A percentile compares a stretch with the other conserved stretches of the same genome.
phyloP scores from a whole-genome alignment of 2,888 invertebrate genomes.

The Xestobium rufovillosum region DNA sequence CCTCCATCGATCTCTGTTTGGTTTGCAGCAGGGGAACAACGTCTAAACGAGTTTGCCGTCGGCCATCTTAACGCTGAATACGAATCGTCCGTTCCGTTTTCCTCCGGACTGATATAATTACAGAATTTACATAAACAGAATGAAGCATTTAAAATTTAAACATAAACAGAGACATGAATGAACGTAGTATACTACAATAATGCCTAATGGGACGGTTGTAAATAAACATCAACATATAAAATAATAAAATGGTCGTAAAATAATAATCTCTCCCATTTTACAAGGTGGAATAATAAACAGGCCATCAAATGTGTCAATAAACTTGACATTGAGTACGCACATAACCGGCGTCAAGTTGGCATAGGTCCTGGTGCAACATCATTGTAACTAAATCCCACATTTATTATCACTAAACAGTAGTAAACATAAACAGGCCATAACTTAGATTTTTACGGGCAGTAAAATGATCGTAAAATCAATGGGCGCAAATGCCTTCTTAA shows the following conservation, averaged over 20 bases:
- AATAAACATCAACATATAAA: conserved; percentile 25
- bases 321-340: conserved; percentile 38
- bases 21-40: too few species aligned
- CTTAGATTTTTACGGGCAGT: conserved; percentile 44
- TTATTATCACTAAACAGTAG: conserved; percentile 38
- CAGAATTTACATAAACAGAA: background rate
- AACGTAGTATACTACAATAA: background rate
- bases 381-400: conserved; percentile 31
- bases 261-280: conserved; percentile 38
- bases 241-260: conserved; percentile 34
- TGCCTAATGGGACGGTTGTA: conserved; percentile 9
- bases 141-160: background rate
- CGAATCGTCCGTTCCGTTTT: background rate
- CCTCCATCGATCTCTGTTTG: too few species aligned
- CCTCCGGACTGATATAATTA: background rate
- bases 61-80: background rate
- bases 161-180: conserved; percentile 1
- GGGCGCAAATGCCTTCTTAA: conserved; percentile 36
- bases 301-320: conserved; percentile 42
- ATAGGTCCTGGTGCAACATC: conserved; percentile 36
- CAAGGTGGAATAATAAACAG: conserved; percentile 43
- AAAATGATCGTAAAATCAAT: conserved; percentile 45
- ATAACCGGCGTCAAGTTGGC: conserved; percentile 36
- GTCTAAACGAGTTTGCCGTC: too few species aligned
- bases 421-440: conserved; percentile 46